Conservation (phyloP, 2,888 invertebrate genomes). For the Nebria brevicollis region DNA sequence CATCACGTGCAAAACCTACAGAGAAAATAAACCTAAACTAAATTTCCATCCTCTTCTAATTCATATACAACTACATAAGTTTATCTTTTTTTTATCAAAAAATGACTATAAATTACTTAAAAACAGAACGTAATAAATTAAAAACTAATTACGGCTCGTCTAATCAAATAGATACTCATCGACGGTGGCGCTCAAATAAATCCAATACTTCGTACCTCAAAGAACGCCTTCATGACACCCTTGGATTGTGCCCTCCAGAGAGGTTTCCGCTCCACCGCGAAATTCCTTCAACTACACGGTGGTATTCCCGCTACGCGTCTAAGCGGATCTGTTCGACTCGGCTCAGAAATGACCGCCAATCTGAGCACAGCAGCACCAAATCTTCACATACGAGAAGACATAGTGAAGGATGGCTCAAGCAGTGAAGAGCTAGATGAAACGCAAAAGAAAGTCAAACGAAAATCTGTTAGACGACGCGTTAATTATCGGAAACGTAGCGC, state of each 20-base stretch:
- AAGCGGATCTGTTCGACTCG: conserved; percentile 51
- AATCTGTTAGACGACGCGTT: conserved; percentile 20
- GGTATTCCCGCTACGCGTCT: conserved; percentile 83
- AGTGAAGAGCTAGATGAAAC: conserved; percentile 37
- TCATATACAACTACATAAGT: too few relatives aligned
- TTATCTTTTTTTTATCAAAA: too few relatives aligned
- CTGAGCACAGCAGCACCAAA: conserved; percentile 12
- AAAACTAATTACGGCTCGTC: not conserved
- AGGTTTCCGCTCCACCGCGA: conserved; percentile 90
- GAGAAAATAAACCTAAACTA: too few relatives aligned
- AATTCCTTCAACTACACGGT: conserved; percentile 90
- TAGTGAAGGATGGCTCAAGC: conserved; percentile 51
- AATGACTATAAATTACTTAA: too few relatives aligned
- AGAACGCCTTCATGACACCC: conserved; percentile 88
- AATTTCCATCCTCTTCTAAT: too few relatives aligned
- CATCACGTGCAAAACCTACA: too few relatives aligned
- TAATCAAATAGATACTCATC: conserved; percentile 70
- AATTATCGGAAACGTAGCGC: conserved; percentile 18
- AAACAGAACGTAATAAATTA: too few relatives aligned
- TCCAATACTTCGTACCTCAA: conserved; percentile 82
- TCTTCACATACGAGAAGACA: conserved; percentile 59
- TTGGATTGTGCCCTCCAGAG: conserved; percentile 89
- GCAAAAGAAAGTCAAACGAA: conserved; percentile 13
- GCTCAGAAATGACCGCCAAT: conserved; percentile 25
- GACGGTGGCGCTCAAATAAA: conserved; percentile 89